These are phyloP conservation scores for Petroica traversi DNA, from an alignment of 2,113 vertebrate genomes.

Conservation along the genomic window DNA sequence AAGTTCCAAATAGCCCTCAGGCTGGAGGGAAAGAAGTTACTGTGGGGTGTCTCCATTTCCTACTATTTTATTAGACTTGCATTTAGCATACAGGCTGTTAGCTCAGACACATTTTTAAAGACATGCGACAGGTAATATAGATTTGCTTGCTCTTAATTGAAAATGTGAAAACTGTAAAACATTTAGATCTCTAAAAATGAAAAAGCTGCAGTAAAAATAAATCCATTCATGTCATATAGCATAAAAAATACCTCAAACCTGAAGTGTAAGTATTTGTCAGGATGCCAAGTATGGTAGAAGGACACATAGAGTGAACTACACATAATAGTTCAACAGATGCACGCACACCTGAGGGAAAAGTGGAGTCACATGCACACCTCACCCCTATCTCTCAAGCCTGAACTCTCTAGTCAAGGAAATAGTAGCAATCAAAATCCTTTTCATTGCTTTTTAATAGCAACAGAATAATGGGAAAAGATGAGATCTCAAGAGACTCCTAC, in stretches of 20 bases:
- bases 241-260: background rate
- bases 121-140: background rate
- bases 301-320: background rate
- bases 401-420: background rate
- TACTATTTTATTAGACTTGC: background rate
- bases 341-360: background rate
- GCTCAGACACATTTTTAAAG: background rate
- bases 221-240: background rate
- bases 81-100: constrained; percentile 9
- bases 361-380: background rate
- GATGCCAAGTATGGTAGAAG: background rate
- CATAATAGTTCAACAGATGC: background rate
- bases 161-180: background rate
- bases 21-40: background rate
- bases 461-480: background rate
- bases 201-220: constrained; percentile 1
- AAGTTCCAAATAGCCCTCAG: background rate
- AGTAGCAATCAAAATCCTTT: background rate
- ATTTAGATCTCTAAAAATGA: background rate
- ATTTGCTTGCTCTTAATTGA: background rate
- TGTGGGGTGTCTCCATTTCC: background rate
- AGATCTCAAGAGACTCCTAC: background rate
- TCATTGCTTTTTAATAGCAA: background rate
- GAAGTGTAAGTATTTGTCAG: background rate
- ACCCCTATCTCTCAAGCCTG: background rate